phyloP scores from a whole-genome alignment of 2,888 invertebrate species.

The Zelleria hepariella region DNA sequence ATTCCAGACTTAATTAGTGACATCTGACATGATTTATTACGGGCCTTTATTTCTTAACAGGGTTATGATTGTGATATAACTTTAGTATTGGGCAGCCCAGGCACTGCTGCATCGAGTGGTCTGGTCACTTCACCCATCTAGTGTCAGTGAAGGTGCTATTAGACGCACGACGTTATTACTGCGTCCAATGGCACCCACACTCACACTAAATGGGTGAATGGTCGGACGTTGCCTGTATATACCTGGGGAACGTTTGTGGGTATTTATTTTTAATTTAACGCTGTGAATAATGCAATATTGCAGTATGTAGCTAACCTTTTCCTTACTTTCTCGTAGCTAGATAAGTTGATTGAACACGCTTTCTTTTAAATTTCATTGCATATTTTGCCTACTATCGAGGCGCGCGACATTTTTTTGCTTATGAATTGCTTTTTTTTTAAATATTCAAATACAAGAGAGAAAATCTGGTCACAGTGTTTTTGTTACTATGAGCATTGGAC shows the following conservation, averaged over 20 bases:
- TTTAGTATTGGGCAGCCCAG: neutral
- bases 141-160: too few species aligned
- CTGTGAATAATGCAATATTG: too few species aligned
- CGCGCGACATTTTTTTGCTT: constrained; percentile 26
- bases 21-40: neutral
- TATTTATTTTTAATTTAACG: too few species aligned
- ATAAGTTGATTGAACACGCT: constrained; percentile 50
- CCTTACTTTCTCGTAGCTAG: neutral
- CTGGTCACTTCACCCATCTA: too few species aligned
- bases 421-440: too few species aligned
- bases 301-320: too few species aligned
- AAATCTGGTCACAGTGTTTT: neutral
- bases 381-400: constrained; percentile 40
- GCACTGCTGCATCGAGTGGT: neutral
- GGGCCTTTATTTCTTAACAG: neutral
- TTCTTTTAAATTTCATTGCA: constrained; percentile 36
- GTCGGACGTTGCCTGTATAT: too few species aligned
- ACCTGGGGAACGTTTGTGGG: too few species aligned
- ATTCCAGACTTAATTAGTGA: neutral
- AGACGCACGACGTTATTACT: too few species aligned
- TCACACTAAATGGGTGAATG: too few species aligned
- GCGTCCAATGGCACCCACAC: too few species aligned
- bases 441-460: neutral
- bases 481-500: too few species aligned
- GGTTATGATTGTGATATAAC: neutral